Conservation (phyloP, 2,113 vertebrate genomes). For the Thomomys bottae region DNA sequence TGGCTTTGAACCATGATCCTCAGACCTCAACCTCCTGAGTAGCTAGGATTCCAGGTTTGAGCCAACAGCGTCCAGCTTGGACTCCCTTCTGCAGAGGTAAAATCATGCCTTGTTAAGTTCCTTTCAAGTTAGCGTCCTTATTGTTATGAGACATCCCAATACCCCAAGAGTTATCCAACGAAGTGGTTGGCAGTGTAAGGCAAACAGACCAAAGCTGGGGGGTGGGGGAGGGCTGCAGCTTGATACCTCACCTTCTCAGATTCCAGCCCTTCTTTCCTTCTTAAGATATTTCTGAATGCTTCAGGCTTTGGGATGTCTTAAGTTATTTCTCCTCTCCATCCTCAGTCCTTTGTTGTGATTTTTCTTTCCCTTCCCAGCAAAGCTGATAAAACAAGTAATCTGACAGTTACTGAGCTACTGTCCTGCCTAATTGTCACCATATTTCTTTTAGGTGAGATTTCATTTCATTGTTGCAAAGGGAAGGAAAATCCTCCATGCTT, state of each 20-base stretch:
- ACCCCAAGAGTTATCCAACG: too few relatives aligned
- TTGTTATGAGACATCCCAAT: too few relatives aligned
- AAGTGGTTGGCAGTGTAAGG: too few relatives aligned
- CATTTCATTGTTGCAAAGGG: not conserved
- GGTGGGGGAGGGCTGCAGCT: not conserved
- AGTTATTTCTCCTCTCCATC: not conserved
- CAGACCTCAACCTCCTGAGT: too few relatives aligned
- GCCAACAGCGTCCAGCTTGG: too few relatives aligned
- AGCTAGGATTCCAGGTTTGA: too few relatives aligned
- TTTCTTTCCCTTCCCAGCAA: not conserved
- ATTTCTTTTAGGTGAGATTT: constrained; percentile 1
- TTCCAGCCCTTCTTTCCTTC: too few relatives aligned
- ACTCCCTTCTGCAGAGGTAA: too few relatives aligned
- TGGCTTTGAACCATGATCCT: too few relatives aligned
- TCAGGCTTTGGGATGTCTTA: not conserved
- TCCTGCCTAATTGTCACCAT: not conserved
- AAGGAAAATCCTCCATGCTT: not conserved
- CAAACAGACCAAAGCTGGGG: not conserved
- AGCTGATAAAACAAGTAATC: not conserved
- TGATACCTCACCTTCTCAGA: not conserved
- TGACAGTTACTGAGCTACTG: accelerated
- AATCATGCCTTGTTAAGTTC: too few relatives aligned
- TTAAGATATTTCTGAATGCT: too few relatives aligned
- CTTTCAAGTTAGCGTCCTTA: too few relatives aligned
- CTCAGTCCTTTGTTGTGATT: not conserved